Evolutionary conservation across 2,113 vertebrate genomes (phyloP).

Genomic region (Marmota flaviventris): DNA sequence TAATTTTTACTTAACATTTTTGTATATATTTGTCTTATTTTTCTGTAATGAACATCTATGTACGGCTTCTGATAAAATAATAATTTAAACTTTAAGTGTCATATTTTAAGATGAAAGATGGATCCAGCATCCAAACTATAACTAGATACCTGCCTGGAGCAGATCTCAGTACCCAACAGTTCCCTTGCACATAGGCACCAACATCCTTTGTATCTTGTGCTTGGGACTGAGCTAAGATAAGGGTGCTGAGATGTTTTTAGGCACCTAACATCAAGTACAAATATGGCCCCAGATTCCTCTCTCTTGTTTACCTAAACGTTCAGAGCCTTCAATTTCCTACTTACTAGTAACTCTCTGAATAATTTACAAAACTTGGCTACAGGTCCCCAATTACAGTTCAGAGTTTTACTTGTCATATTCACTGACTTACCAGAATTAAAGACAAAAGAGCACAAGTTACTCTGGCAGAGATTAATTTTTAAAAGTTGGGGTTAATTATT

Average conservation of each 20-base stretch:
- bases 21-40: slow-evolving; percentile 31
- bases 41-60: slow-evolving; percentile 15
- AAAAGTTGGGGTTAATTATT: neutral
- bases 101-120: slow-evolving; percentile 33
- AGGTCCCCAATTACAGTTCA: neutral
- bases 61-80: slow-evolving; percentile 16
- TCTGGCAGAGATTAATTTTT: neutral
- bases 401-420: slow-evolving; percentile 14
- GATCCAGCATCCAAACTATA: neutral
- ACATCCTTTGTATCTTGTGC: neutral
- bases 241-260: neutral
- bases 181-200: neutral
- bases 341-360: neutral
- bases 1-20: neutral
- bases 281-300: neutral
- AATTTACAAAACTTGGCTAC: slow-evolving; percentile 19
- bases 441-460: neutral
- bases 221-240: neutral
- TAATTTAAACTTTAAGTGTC: slow-evolving; percentile 22
- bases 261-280: neutral
- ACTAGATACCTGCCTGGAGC: neutral
- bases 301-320: neutral
- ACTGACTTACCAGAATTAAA: neutral
- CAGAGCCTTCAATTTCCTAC: neutral
- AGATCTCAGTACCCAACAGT: neutral